Evolutionary conservation across 2,797 vertebrate species (phyloP).

Genomic region (Calcarius lapponicus): DNA sequence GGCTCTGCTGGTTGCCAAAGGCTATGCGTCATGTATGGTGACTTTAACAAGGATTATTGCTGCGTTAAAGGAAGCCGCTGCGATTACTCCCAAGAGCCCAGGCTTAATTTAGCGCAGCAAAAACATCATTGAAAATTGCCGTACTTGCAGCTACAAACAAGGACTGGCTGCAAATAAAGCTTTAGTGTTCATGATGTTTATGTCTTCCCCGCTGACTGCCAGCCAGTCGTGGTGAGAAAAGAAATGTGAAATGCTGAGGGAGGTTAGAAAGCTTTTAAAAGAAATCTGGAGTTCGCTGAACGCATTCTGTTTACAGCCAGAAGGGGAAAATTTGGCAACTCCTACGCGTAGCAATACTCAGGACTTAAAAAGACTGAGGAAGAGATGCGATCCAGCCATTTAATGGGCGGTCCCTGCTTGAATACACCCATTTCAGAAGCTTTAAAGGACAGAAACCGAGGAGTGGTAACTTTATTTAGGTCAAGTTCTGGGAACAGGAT

Average conservation of each 20-base stretch:
- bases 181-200: fast-evolving
- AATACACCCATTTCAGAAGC: not conserved
- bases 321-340: not conserved
- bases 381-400: not conserved
- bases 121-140: not conserved
- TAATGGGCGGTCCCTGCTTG: not conserved
- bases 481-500: slow-evolving; percentile 50
- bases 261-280: not conserved
- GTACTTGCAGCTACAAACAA: not conserved
- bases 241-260: not conserved
- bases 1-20: not conserved
- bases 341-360: not conserved
- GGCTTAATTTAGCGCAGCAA: not conserved
- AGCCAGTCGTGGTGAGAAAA: not conserved
- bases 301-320: not conserved
- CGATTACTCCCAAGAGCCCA: not conserved
- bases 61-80: not conserved
- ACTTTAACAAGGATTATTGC: not conserved
- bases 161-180: not conserved
- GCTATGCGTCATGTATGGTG: fast-evolving
- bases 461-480: slow-evolving; percentile 34
- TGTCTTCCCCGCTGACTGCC: not conserved
- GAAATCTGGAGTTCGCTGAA: not conserved
- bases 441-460: not conserved
- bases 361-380: not conserved